Conservation (phyloP, 1,140 invertebrate species). For the Orchestia grillus region DNA sequence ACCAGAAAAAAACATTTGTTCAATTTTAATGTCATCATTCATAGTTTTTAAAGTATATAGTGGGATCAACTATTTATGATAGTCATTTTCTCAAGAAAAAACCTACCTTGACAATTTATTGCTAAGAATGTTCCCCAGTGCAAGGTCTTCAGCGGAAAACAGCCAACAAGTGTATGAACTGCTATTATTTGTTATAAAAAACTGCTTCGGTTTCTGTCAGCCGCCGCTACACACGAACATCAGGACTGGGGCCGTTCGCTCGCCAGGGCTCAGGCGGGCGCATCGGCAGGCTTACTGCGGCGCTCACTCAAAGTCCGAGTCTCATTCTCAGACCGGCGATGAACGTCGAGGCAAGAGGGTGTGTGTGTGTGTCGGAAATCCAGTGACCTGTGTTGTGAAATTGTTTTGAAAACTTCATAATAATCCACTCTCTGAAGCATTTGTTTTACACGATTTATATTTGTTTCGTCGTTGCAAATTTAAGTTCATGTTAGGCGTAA, state of each 20-base stretch:
- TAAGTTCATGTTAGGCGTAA: background rate
- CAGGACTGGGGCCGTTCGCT: background rate
- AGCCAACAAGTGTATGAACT: background rate
- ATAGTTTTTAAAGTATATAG: background rate
- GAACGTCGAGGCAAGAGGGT: background rate
- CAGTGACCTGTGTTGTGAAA: constrained; percentile 28
- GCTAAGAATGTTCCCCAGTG: background rate
- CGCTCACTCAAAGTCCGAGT: background rate
- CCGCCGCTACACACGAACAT: background rate
- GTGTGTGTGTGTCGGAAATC: background rate
- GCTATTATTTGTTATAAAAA: background rate
- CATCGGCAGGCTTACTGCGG: background rate
- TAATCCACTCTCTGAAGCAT: background rate
- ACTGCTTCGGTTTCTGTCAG: background rate
- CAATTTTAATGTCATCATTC: background rate
- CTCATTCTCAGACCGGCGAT: background rate
- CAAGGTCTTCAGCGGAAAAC: background rate
- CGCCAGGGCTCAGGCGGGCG: too few relatives aligned
- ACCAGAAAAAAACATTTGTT: background rate
- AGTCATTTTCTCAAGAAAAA: background rate
- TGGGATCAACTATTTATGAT: background rate
- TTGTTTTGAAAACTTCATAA: background rate
- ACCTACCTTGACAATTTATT: background rate
- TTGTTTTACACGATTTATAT: background rate
- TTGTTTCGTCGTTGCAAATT: background rate